Percentiles rank a stretch among this genome's conserved stretches.
phyloP scores from a whole-genome alignment of 1,140 invertebrate species.

The Cotesia glomerata region DNA sequence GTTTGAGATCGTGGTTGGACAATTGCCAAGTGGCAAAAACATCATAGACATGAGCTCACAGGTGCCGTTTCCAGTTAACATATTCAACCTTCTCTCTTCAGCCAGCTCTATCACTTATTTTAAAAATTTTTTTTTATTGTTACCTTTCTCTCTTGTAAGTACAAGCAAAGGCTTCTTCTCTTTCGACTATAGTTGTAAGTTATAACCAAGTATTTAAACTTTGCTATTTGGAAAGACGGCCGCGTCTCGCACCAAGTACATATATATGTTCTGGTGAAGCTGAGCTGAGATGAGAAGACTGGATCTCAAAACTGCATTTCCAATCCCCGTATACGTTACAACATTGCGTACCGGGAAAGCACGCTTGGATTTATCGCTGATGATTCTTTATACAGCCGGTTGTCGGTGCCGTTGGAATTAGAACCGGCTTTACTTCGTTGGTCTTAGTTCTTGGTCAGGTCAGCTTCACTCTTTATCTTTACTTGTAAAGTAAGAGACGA shows the following conservation, averaged over 20 bases:
- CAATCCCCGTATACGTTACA: background rate
- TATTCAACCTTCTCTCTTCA: background rate
- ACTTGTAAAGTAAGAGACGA: too few species aligned
- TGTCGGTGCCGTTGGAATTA: slow-evolving; percentile 15
- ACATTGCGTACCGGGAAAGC: background rate
- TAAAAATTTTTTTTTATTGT: background rate
- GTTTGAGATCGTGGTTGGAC: slow-evolving; percentile 13
- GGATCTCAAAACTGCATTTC: background rate
- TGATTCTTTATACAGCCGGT: slow-evolving; percentile 7
- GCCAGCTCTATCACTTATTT: background rate
- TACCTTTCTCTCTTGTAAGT: too few species aligned
- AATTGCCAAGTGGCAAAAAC: slow-evolving; percentile 24
- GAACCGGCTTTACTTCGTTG: background rate
- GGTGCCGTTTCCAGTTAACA: slow-evolving; percentile 22
- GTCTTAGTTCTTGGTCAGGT: background rate
- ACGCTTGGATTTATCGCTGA: slow-evolving; percentile 15
- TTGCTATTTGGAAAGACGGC: too few species aligned
- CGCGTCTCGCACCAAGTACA: too few species aligned
- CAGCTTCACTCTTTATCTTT: background rate
- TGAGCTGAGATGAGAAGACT: background rate
- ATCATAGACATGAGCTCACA: slow-evolving; percentile 26
- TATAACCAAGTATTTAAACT: too few species aligned
- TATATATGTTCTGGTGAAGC: too few species aligned
- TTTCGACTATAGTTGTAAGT: background rate
- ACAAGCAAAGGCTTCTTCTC: too few species aligned